These are phyloP conservation scores for Taeniopygia guttata DNA, from an alignment of 2,797 vertebrate species.

Conservation along the genomic window DNA sequence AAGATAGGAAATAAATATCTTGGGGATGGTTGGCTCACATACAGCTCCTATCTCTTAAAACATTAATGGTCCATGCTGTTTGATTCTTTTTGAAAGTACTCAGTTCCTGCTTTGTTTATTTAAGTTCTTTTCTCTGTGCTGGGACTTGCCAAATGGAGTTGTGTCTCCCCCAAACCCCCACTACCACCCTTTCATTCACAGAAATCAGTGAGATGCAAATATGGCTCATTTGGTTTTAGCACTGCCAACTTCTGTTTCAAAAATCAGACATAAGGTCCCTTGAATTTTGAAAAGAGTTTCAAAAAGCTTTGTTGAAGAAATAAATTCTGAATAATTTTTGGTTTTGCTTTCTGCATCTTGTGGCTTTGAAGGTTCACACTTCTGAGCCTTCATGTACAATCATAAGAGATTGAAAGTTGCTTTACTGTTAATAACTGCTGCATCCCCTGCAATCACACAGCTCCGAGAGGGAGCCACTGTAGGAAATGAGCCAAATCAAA, in stretches of 20 bases:
- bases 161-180: background rate
- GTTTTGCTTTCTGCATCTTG: background rate
- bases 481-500: conserved; percentile 58
- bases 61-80: conserved; percentile 66
- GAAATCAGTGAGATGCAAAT: conserved; percentile 42
- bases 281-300: conserved; percentile 37
- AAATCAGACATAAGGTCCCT: conserved; percentile 1
- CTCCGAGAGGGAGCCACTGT: background rate
- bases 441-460: conserved; percentile 38
- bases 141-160: conserved; percentile 31
- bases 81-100: conserved; percentile 63
- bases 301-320: conserved; percentile 9
- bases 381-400: background rate
- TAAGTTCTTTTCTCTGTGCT: conserved; percentile 39
- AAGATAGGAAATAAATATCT: conserved; percentile 64
- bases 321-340: conserved; percentile 40
- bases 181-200: conserved; percentile 44
- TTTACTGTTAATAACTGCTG: conserved; percentile 42
- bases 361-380: conserved; percentile 45
- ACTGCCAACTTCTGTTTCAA: conserved; percentile 31
- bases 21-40: conserved; percentile 61
- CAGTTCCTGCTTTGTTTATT: conserved; percentile 46
- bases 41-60: conserved; percentile 61
- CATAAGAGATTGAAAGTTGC: conserved; percentile 8
- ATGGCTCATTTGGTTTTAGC: background rate